Base-by-base conservation (phyloP, 2,888 invertebrate species). In the Rhogogaster chlorosoma region DNA sequence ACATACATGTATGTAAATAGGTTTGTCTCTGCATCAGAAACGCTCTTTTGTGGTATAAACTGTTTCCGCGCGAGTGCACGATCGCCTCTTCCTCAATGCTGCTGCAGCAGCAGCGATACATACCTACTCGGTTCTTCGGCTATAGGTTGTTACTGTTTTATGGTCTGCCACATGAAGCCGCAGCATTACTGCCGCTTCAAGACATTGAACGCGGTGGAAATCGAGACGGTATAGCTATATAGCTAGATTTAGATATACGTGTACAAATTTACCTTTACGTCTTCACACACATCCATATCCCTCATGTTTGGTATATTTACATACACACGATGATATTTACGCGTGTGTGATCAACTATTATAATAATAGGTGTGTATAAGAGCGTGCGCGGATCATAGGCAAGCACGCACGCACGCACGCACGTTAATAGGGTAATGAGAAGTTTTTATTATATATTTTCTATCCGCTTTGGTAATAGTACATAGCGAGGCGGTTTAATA, bases 131-230 rank as follows among this genome's bases (percentile, higher is more conserved):
- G 22, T 73, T n/a, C 36, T 75, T 71, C 26, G 49, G n/a, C 42
- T 67, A 18, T 83, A 67, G 85, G 87, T 84, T 86, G 86, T 87
- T 87, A 87, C 88, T 86, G 85, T 87, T 87, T 88, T 87, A 87
- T 86, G 87, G 86, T 82, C 85, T 22, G 84, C 84, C 83, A 80
- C 84, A 87, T 71, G 83, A 78, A 67, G 67, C 67, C 67, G 32
- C 22, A 6, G 84, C 84, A 83, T 87, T 86, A 87, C 85, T 85
- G 71, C 85, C 85, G 67, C 84, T 87, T 85, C 85, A 71, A 86
- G 10, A 61, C 22, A 49, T 61, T 38, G 45, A 77, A 36, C 71
- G 53, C 57, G 77, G 82, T 71, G 71, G 57, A 85, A 85, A 85
- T 80, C 64, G 53, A 82, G 49, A 45, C 18, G 36, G 36, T 36